Evolutionary conservation across 2,888 invertebrate genomes (phyloP), one percentile per base, ranked within the genome.

Genomic region (Automeris io): DNA sequence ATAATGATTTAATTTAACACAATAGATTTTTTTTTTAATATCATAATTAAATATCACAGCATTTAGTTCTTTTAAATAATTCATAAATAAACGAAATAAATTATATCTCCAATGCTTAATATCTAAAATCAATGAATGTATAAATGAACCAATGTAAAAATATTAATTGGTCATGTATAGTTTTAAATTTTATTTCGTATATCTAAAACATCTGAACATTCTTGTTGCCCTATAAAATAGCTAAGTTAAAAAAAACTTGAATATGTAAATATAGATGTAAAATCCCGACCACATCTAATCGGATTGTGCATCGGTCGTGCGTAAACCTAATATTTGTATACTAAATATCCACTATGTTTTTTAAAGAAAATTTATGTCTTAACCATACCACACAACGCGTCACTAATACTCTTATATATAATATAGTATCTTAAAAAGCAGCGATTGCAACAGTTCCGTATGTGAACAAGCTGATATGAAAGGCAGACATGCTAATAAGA

Each of bases 401-500:
- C 38, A 33, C 33, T 38, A 37, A 37, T 37, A 12, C 31, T 18
- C 16, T 12, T 18, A 37, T 32, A 18, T 29, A 36, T 32, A 37
- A 37, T 32, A 37, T 8, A 37, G 32, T 31, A 24, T 37, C 18
- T 37, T 18, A 23, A 32, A 37, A 37, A 44, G 36, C 44, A 41
- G 43, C 39, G 22, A 37, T 37, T 26, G 32, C 39, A 35, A 43
- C 41, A 45, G 43, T 47, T 51, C 43, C 44, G 40, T 48, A 43
- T 47, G 50, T 51, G 47, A 52, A 54, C 45, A 50, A 51, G 49
- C 54, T 18, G 35, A 35, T 46, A 47, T 46, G 43, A 43, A 51
- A 51, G 49, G 48, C 44, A 51, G 45, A 51, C 49, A 53, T 53
- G 49, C 39, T 53, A 55, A 53, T 55, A 40, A 40, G 43, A 55